phyloP scores from a whole-genome alignment of 2,113 vertebrate species.

The Garra rufa region DNA sequence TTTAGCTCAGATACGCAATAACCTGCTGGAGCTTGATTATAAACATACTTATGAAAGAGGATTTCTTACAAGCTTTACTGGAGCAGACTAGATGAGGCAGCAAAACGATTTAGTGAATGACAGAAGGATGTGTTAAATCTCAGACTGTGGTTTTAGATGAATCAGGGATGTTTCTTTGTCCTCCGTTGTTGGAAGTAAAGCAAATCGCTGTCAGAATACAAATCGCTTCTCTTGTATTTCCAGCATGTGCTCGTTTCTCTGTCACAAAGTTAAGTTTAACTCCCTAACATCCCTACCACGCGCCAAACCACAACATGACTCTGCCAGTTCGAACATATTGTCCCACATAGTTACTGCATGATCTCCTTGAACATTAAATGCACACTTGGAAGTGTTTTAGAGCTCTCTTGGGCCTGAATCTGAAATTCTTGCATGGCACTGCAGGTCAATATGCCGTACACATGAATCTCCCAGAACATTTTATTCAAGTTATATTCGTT shows the following conservation, averaged over 20 bases:
- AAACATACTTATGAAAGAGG: neutral
- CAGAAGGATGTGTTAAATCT: conserved; percentile 14
- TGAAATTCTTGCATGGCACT: conserved; percentile 49
- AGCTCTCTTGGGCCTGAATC: conserved; percentile 56
- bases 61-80: neutral
- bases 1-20: neutral
- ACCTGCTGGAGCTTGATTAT: neutral
- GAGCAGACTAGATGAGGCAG: neutral
- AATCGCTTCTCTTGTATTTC: conserved; percentile 1
- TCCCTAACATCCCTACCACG: neutral
- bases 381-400: conserved; percentile 32
- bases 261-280: conserved; percentile 12
- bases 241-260: conserved; percentile 10
- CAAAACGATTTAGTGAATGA: neutral
- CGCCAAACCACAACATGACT: conserved; percentile 32
- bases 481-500: neutral
- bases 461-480: neutral
- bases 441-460: conserved; percentile 34
- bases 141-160: conserved; percentile 6
- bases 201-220: conserved; percentile 9
- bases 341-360: conserved; percentile 44
- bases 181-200: conserved; percentile 6
- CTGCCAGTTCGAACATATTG: conserved; percentile 48
- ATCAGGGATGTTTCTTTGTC: conserved; percentile 4
- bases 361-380: conserved; percentile 33